Evolutionary conservation across 1,140 invertebrate species (phyloP), one percentile per base, ranked within the genome.

Genomic region (Coelopa frigida): DNA sequence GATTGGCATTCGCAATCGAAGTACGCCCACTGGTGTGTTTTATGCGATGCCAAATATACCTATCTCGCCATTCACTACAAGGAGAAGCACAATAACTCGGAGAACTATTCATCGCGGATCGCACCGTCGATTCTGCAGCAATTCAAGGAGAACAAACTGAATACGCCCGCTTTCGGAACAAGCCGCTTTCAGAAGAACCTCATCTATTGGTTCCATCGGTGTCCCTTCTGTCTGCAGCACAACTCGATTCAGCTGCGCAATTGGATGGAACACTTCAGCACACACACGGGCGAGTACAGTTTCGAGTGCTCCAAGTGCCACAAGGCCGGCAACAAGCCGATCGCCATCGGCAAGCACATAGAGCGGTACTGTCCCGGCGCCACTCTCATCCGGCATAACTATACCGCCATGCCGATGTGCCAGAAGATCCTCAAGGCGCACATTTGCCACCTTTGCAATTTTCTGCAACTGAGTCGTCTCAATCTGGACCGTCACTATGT

Each of bases 261-360:
- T n/a, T 56, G 53, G 56, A n/a, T 65, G 33, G 78, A 82, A 27
- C 81, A 85, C 49, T 70, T 81, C 11, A 70, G 73, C 2, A 72
- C 61, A 5, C 82, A 85, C 41, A 84, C 80, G 0, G 82, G 81
- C 0, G 81, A 85, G 53, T 78, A 76, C 42, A 59, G 75, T 8
- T 77, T 71, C 43, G 58, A 61, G 5, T 84, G 82, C 57, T 70
- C 61, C 4, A 53, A 61, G 7, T 84, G 82, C 51, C 50, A 29
- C 2, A 1, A 33, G 1, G 40, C 51, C 2, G 12, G 17, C 0
- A 8, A 26, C 20, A 35, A 33, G 6, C 14, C 1, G 15, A 22
- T 2, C 8, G 6, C 33, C 0, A 24, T 50, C 6, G 15, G 33
- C 0, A 1, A 3, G 0, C 60, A 63, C 24, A 11, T 48, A 0